Base-by-base conservation (phyloP, 2,113 vertebrate species). In the Syngnathus typhle region DNA sequence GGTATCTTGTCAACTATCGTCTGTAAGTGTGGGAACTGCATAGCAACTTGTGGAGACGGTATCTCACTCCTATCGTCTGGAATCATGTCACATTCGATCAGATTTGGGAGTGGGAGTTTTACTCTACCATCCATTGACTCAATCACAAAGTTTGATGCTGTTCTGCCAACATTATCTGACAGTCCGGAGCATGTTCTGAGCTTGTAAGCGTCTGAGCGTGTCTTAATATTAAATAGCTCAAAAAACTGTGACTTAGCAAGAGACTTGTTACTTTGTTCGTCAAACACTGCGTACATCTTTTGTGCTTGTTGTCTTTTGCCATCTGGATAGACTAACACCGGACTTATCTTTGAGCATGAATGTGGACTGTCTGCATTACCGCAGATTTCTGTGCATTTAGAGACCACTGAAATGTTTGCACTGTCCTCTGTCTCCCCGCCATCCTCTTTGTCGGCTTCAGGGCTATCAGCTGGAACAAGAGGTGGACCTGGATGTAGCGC, bases 221-320 rank as follows among this genome's bases (percentile, higher is more conserved):
- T 5, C 10, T 55, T 6, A 8, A 55, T 8, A 13, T 54, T 6
- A 8, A 69, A 69, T 0, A 54, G 6, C 5, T 18, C 27, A 6
- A 70, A 70, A 9, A 70, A 70, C 21, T 55, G 38, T 5, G 68
- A n/a, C 5, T 62, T 63, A 0, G 38, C 49, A 0, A 70, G 67
- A 0, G 58, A 61, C 15, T 18, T 51, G 4, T 64, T 70, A 1
- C 60, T 70, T 12, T 70, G 67, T 11, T 68, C n/a, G 1, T 60
- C 67, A 0, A 68, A 3, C 7, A 60, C 36, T 4, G 44, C 67
- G 64, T 4, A 39, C 67, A 70, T 36, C 6, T 56, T 64, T 1
- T 27, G 13, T 9, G 37, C 38, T 4, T n/a, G 39, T 1, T 63
- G 37, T 7, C 19, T 18, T 15, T 19, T 11, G 2, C 23, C 23